Base-by-base conservation (phyloP, 1,140 invertebrate genomes). In the Eueides isabella region DNA sequence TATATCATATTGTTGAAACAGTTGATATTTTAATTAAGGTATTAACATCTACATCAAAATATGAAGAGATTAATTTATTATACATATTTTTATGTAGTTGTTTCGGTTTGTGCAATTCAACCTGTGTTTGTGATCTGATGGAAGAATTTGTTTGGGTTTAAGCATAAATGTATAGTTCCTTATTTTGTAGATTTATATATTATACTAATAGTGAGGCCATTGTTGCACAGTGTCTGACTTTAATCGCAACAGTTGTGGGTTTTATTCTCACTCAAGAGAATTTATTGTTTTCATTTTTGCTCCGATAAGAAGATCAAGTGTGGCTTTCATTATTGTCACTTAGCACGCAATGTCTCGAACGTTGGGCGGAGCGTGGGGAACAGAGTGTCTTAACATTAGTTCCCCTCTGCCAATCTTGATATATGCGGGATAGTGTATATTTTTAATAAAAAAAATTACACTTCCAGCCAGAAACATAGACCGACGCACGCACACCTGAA, bases 61-160 rank as follows among this genome's bases (percentile, higher is more conserved):
- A 80, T 84, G 71, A 88, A 86, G 91, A 92, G 91, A 92, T 91
- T 92, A 91, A 90, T 89, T 91, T 91, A 92, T 90, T 91, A 77
- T 38, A 38, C 35, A 38, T 85, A 81, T 84, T 84, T 84, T 79
- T 80, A 85, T 84, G 85, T 90, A 88, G 84, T 86, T 80, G 80
- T 86, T 88, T 90, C n/a, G 78, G 88, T 75, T 84, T 85, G 88
- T 90, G 88, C 89, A 89, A 90, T 91, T 85, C 83, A 85, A 88
- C 81, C 80, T 91, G 81, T 91, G 81, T 89, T 90, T 91, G 89
- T 90, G 91, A 92, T 92, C 89, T 92, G 89, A 91, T 90, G 87
- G 84, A 83, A 87, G 85, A 80, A 83, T 85, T 87, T 82, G 78
- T 87, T 91, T 90, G 83, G 71, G 67, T 88, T 89, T 92, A 88